Percentiles rank a stretch among this genome's conserved stretches.
Conservation (phyloP, 2,797 vertebrate genomes). For the Moxostoma hubbsi region DNA sequence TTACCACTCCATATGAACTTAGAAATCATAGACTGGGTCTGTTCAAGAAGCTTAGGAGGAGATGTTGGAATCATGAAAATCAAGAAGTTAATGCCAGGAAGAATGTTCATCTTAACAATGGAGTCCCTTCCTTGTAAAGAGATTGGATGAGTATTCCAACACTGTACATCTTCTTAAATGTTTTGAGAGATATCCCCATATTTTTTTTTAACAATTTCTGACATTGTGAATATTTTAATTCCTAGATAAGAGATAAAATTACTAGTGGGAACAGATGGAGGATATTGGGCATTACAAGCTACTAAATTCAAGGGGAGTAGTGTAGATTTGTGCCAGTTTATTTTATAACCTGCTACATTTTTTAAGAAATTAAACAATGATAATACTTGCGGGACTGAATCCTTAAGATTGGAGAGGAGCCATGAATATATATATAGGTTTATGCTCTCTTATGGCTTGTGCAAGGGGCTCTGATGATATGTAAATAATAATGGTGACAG, state of each 20-base stretch:
- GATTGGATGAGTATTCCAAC: neutral
- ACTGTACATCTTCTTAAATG: neutral
- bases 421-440: neutral
- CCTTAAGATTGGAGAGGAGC: neutral
- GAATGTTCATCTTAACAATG: slow-evolving; percentile 17
- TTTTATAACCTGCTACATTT: neutral
- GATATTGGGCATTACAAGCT: neutral
- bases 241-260: neutral
- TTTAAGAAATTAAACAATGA: neutral
- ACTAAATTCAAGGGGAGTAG: neutral
- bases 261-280: too few species aligned
- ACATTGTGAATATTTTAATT: neutral
- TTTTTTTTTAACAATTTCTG: neutral
- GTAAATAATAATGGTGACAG: neutral
- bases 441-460: neutral
- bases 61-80: neutral
- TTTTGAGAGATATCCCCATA: neutral
- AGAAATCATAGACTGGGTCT: too few species aligned
- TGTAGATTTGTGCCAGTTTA: neutral
- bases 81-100: neutral
- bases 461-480: neutral
- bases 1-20: too few species aligned
- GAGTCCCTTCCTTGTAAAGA: slow-evolving; percentile 7
- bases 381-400: neutral
- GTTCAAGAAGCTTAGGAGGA: too few species aligned